Evolutionary conservation across 2,888 invertebrate species (phyloP), one percentile per base, ranked within the genome.

Genomic region (Metalampra italica): DNA sequence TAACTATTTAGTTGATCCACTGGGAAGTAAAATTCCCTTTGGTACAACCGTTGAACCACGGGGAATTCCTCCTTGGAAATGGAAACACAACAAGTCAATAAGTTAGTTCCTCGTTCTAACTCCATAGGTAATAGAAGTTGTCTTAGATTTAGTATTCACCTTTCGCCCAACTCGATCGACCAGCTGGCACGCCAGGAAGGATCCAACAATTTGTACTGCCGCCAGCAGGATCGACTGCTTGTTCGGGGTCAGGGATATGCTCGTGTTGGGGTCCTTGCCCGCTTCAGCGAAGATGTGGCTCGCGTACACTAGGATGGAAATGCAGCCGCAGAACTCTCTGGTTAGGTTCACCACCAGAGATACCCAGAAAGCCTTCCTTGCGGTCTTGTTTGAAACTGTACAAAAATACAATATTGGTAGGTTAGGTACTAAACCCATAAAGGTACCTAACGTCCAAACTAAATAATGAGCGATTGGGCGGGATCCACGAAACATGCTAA

Each of bases 271-370:
- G 22, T 75, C 79, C 32, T 68, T 71, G 9, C 80, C 70, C 0
- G 89, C 88, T 49, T 71, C 80, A 0, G 74, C 67, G 66, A 89
- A 89, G 59, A 89, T 88, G 49, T 88, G 82, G 53, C 87, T 87
- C 1, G 88, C 87, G 67, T 87, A 88, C 0, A 87, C 86, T 13
- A 89, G 59, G 0, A 89, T 80, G 0, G 86, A 89, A 22, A 89
- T 89, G 60, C 88, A 86, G 29, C 88, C 88, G 60, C 88, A 88
- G 67, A 89, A 89, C 56, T 89, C 88, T 0, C 88, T 54, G 0
- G 84, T 79, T 0, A 89, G 62, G 56, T 88, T 88, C 50, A 89
- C 88, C 47, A 82, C 80, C 0, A 89, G 72, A 0, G 83, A 81
- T 42, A 89, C 87, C 84, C 84, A 87, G 74, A 88, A 89, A 0